Evolutionary conservation across 2,113 vertebrate species (phyloP).

Genomic region (Mustela nigripes): DNA sequence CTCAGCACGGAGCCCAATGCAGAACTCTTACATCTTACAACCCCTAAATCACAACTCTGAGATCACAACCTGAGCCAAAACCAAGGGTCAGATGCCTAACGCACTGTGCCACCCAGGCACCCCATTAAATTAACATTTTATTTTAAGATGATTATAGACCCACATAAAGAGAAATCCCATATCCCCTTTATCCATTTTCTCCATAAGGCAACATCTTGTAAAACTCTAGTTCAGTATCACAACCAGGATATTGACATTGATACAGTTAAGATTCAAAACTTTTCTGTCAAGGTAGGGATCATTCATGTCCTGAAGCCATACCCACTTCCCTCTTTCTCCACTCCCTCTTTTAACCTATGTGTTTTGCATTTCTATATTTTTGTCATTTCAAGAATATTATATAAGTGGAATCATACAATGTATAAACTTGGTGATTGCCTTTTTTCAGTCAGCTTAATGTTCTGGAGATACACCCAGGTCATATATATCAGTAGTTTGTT

Average conservation of each 20-base stretch:
- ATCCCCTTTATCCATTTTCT: background rate
- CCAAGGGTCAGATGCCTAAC: background rate
- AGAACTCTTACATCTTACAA: background rate
- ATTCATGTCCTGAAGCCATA: background rate
- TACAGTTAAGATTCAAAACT: background rate
- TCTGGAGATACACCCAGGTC: background rate
- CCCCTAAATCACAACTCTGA: background rate
- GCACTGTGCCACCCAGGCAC: background rate
- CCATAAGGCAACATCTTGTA: background rate
- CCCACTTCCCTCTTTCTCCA: background rate
- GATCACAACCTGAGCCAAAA: background rate
- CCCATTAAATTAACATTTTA: background rate
- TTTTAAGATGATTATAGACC: background rate
- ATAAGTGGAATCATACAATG: background rate
- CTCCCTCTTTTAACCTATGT: background rate
- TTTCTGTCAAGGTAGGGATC: background rate
- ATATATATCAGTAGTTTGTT: background rate
- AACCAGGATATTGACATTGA: background rate
- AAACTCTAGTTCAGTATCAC: background rate
- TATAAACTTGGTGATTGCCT: background rate
- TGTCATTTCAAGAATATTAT: background rate
- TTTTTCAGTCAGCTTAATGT: background rate
- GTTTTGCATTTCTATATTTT: background rate
- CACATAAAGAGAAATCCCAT: background rate
- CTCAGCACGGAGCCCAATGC: background rate